Percentiles rank a stretch among this genome's conserved stretches.
phyloP scores from a whole-genome alignment of 2,797 vertebrate genomes.

The Loris lydekkerianus region DNA sequence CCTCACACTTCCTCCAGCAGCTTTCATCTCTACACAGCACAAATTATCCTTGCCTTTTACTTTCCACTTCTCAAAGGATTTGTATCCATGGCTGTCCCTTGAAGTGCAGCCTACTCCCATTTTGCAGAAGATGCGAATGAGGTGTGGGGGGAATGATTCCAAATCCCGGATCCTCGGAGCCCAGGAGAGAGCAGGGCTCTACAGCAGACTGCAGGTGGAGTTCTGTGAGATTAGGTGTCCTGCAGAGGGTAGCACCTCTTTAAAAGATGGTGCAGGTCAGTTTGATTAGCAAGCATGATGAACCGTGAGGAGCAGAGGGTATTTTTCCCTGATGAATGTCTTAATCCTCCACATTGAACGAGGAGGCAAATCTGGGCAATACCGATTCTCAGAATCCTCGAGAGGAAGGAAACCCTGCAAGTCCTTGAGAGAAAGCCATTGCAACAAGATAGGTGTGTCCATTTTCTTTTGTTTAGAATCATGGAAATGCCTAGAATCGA shows the following conservation, averaged over 20 bases:
- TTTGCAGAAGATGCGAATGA: neutral
- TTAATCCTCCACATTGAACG: neutral
- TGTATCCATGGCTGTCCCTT: neutral
- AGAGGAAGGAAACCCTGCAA: conserved; percentile 58
- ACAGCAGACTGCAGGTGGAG: rapidly evolving
- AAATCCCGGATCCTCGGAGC: neutral
- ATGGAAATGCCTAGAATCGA: conserved; percentile 73
- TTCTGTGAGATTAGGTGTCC: neutral
- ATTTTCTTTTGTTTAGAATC: conserved; percentile 61
- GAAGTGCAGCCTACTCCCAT: neutral
- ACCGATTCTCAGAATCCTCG: neutral
- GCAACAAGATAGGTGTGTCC: conserved; percentile 61
- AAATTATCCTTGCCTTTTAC: neutral
- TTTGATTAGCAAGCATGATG: conserved; percentile 3
- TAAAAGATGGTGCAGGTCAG: neutral
- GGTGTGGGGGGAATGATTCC: neutral
- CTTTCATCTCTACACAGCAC: rapidly evolving
- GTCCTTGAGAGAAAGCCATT: conserved; percentile 51
- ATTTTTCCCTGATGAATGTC: neutral
- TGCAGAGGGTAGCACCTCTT: neutral
- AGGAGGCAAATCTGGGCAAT: conserved; percentile 32
- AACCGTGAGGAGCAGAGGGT: neutral
- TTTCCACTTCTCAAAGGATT: neutral
- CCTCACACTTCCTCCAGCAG: neutral
- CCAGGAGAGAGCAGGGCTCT: neutral